These are phyloP conservation scores for Daubentonia madagascariensis DNA, from an alignment of 2,113 vertebrate species.

Conservation along the genomic window DNA sequence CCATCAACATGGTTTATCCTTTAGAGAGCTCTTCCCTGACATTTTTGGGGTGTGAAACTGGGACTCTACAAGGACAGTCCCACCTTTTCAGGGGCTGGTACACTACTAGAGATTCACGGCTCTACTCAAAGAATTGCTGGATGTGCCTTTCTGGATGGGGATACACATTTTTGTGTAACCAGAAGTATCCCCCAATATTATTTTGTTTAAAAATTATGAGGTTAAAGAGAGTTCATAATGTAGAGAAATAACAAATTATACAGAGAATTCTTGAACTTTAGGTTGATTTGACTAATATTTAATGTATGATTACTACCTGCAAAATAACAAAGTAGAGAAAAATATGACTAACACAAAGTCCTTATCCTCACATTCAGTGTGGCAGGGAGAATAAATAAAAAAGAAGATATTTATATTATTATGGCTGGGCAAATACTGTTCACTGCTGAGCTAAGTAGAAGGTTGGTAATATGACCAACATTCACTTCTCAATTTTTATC, in stretches of 20 bases:
- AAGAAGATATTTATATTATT: not conserved
- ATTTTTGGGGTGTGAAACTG: not conserved
- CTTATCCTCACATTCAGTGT: not conserved
- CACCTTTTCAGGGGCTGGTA: not conserved
- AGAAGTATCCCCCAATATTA: not conserved
- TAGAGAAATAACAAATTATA: slow-evolving; percentile 14
- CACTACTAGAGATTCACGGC: not conserved
- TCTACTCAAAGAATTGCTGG: not conserved
- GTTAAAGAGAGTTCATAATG: not conserved
- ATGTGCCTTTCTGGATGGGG: not conserved
- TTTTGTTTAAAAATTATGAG: not conserved
- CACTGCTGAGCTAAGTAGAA: not conserved
- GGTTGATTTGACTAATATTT: not conserved
- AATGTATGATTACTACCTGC: not conserved
- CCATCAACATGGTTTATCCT: too few species aligned
- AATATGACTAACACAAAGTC: not conserved
- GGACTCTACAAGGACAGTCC: not conserved
- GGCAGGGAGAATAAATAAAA: not conserved
- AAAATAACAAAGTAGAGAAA: not conserved
- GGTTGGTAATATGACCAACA: not conserved
- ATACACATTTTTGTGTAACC: not conserved
- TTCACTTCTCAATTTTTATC: not conserved
- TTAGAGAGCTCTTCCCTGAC: not conserved
- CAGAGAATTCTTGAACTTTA: not conserved
- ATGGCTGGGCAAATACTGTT: not conserved